A percentile compares a stretch with the other conserved stretches of the same genome.
phyloP scores from a whole-genome alignment of 2,888 invertebrate species.

The Arctia plantaginis region DNA sequence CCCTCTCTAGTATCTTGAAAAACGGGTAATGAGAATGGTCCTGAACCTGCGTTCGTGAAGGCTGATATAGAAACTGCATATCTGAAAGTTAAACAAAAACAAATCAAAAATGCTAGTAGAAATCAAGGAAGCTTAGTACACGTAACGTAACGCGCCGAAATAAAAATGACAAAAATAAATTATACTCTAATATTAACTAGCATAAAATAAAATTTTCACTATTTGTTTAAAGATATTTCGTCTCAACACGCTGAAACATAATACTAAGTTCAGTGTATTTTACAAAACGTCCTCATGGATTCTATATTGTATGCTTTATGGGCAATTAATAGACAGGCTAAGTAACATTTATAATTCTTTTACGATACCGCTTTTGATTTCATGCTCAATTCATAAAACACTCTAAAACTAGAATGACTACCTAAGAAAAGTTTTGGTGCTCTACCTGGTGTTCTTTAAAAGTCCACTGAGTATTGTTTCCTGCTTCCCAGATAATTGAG shows the following conservation, averaged over 20 bases:
- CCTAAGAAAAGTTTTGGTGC: not conserved
- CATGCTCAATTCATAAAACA: not conserved
- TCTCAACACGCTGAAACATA: no score
- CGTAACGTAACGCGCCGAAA: no score
- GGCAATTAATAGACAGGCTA: not conserved
- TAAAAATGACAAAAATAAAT: no score
- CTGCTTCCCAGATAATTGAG: constrained; percentile 73
- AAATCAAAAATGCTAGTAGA: not conserved
- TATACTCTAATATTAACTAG: no score
- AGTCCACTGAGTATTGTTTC: constrained; percentile 81
- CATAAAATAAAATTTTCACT: no score
- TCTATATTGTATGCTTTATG: no score
- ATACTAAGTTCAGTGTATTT: no score
- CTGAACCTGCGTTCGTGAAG: constrained; percentile 93
- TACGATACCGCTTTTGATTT: not conserved
- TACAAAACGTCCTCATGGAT: no score
- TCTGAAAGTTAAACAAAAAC: constrained; percentile 72
- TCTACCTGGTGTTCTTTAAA: constrained; percentile 84
- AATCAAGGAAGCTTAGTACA: no score
- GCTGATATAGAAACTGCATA: constrained; percentile 94
- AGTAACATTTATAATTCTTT: not conserved
- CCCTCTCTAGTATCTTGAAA: constrained; percentile 95
- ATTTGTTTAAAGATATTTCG: no score
- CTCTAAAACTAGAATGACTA: no score
- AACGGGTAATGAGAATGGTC: constrained; percentile 92